Conservation (phyloP, 2,888 invertebrate species). For the Disparrhopalites patrizii region DNA sequence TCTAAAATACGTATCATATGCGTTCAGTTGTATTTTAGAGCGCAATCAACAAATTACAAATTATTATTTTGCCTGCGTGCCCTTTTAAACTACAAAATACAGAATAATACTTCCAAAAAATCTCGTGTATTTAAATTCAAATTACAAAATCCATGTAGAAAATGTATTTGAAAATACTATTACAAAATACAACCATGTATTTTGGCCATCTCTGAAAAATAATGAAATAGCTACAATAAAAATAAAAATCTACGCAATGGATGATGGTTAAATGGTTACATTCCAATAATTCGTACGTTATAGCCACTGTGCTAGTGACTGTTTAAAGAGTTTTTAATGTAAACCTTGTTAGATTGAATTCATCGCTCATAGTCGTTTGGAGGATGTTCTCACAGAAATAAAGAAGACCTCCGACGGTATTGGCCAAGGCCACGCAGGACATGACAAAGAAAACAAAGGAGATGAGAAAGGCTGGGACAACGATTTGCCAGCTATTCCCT, state of each 20-base stretch:
- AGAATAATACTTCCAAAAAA: no score
- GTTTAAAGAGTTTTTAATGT: neutral
- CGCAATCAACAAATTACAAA: no score
- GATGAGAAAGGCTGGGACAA: neutral
- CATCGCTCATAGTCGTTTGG: neutral
- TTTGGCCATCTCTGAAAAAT: neutral
- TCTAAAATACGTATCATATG: no score
- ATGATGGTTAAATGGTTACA: neutral
- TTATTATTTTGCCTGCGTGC: no score
- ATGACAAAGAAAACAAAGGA: constrained; percentile 5
- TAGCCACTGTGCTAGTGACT: neutral
- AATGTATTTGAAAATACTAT: neutral
- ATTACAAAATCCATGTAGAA: no score
- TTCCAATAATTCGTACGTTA: neutral
- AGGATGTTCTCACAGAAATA: constrained; percentile 1
- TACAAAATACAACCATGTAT: neutral
- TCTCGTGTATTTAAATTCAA: no score
- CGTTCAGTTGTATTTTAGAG: no score
- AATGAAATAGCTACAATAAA: neutral
- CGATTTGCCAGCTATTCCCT: constrained; percentile 4
- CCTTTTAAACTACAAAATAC: no score
- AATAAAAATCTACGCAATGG: no score
- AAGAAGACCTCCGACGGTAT: neutral
- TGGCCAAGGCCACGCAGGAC: neutral
- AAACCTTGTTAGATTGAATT: constrained; percentile 14